Base-by-base conservation (phyloP, 2,888 invertebrate genomes). In the Chironomus tentans region DNA sequence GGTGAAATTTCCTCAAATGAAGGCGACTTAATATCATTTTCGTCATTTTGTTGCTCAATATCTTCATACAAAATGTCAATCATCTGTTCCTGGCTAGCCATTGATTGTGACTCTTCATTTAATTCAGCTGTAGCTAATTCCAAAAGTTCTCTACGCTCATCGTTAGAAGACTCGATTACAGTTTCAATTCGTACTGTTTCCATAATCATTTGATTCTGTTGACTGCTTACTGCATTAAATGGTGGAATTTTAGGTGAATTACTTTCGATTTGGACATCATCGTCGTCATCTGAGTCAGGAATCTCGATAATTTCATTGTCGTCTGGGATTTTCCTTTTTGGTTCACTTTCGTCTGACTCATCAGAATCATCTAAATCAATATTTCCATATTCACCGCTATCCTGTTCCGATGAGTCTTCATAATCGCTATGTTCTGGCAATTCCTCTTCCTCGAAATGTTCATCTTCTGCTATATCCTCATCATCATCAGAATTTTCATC, bases 371-470 rank as follows among this genome's bases (percentile, higher is more conserved):
- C n/a, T 56, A 69, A 56, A 69, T 69, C 69, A 48, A 69, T 18
- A 28, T 68, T 56, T 5, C 50, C 69, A 4, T 68, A 69, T 2
- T 68, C 68, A 56, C 56, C 47, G 10, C 62, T 48, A 48, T 68
- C 15, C 12, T 12, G 2, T 13, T 75, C 65, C 1, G 22, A 68
- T 24, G n/a, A 15, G 5, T 65, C 68, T 0, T 74, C 68, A 47
- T 68, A 74, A 48, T 74, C 74, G 10, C 68, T 68, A 21, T 74
- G 65, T 47, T 24, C 69, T 5, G 76, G 61, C 10, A 68, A 4
- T 48, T 76, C 69, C 28, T 48, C 76, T 56, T 76, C 76, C n/a
- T 69, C 76, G 13, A 69, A 76, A 24, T 76, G 69, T 38, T 69
- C 69, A 7, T 76, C 76, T 28, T 50, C 68, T 5, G 22, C 18